phyloP scores from a whole-genome alignment of 2,888 invertebrate genomes.

The Dysmachus trigonus region DNA sequence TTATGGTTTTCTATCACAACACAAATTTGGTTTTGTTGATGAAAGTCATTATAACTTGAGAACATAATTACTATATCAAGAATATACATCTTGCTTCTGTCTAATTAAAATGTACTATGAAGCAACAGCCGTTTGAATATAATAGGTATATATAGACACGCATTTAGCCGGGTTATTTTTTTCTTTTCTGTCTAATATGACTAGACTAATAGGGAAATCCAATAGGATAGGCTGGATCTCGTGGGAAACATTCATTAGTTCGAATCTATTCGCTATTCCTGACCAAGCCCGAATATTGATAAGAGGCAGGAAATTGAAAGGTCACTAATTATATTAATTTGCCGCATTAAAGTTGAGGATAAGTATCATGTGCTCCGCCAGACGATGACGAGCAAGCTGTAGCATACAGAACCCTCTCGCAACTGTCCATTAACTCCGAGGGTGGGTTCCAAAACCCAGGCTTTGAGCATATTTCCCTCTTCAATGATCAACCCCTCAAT shows the following conservation, averaged over 20 bases:
- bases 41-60: background rate
- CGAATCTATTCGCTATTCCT: background rate
- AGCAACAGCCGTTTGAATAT: background rate
- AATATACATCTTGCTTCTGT: background rate
- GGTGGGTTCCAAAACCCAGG: background rate
- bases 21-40: too few species aligned
- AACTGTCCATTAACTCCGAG: background rate
- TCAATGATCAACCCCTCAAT: background rate
- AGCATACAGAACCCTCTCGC: background rate
- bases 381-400: background rate
- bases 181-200: background rate
- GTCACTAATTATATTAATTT: conserved; percentile 18
- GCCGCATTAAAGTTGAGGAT: background rate
- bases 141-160: background rate
- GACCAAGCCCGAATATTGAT: conserved; percentile 7
- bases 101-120: background rate
- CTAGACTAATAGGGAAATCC: background rate
- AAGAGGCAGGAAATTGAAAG: conserved; percentile 2
- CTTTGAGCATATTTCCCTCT: background rate
- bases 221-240: background rate
- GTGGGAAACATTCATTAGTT: background rate
- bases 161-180: background rate
- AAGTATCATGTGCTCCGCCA: background rate
- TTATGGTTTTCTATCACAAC: too few species aligned
- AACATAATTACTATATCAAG: background rate